phyloP scores from a whole-genome alignment of 2,113 vertebrate species.

The Onychorhynchus coronatus region DNA sequence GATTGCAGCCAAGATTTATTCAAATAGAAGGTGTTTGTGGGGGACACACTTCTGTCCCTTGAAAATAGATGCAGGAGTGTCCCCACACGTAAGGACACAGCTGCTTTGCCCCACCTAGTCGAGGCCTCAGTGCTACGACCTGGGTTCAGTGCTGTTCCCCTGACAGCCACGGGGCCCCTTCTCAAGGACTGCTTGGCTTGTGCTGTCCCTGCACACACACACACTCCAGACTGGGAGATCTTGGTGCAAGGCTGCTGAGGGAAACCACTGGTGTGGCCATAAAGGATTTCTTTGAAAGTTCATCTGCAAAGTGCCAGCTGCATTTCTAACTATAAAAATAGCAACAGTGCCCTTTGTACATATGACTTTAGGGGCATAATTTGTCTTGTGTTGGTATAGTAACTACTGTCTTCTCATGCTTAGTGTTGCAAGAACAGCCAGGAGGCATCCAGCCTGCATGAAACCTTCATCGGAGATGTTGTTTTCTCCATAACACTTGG shows the following conservation, averaged over 20 bases:
- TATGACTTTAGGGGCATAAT: background rate
- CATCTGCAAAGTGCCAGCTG: background rate
- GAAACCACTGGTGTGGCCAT: background rate
- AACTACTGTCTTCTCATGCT: background rate
- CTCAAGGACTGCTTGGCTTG: background rate
- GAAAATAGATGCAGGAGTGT: background rate
- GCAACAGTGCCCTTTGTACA: background rate
- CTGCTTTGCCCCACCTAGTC: background rate
- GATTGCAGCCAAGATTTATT: background rate
- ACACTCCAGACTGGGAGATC: background rate
- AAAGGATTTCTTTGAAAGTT: background rate
- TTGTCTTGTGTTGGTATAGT: background rate
- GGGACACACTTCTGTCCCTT: background rate
- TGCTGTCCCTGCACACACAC: background rate
- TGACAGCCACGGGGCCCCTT: background rate
- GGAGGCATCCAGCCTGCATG: background rate
- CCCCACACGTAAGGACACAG: background rate
- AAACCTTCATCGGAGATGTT: background rate
- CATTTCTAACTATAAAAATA: background rate
- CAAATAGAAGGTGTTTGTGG: background rate
- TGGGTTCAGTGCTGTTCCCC: background rate
- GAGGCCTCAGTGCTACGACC: background rate
- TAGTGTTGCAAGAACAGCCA: background rate
- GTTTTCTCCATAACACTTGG: background rate
- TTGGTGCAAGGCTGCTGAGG: background rate